These are phyloP conservation scores for Spilogale gracilis DNA, from an alignment of 2,113 vertebrate species.

Conservation along the genomic window DNA sequence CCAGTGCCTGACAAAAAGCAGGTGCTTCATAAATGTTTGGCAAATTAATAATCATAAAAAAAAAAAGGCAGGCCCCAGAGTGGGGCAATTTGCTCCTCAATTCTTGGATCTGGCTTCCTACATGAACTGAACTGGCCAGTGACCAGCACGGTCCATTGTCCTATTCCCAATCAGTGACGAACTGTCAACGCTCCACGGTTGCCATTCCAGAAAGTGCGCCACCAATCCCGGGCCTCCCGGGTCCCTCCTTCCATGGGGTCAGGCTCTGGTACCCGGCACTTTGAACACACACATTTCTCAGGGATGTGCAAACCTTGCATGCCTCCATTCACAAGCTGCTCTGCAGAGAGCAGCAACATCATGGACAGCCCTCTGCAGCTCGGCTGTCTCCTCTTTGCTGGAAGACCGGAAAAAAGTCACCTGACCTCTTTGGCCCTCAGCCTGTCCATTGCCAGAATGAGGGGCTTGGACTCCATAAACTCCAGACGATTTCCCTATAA, in stretches of 20 bases:
- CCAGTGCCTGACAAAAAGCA: not conserved
- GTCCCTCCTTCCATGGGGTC: not conserved
- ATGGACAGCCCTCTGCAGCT: accelerated
- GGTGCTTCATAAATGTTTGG: not conserved
- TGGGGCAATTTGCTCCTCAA: not conserved
- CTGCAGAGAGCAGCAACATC: not conserved
- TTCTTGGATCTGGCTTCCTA: not conserved
- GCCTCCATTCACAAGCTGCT: accelerated
- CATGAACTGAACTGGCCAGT: not conserved
- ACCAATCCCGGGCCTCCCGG: accelerated
- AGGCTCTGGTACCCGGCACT: accelerated
- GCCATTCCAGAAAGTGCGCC: not conserved
- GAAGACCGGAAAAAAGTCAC: not conserved
- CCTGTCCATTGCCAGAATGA: not conserved
- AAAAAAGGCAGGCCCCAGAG: not conserved
- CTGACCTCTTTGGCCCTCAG: not conserved
- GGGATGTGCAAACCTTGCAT: not conserved
- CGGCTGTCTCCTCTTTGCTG: not conserved
- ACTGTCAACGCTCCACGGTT: accelerated
- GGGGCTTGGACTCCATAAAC: too few relatives aligned
- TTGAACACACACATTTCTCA: not conserved
- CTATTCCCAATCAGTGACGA: not conserved
- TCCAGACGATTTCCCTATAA: not conserved
- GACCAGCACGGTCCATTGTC: not conserved
- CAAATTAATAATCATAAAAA: not conserved